A percentile compares a stretch with the other conserved stretches of the same genome.
These are phyloP conservation scores for Caenorhabditis angaria DNA, from an alignment of 2,888 invertebrate species.

Conservation along the genomic window DNA sequence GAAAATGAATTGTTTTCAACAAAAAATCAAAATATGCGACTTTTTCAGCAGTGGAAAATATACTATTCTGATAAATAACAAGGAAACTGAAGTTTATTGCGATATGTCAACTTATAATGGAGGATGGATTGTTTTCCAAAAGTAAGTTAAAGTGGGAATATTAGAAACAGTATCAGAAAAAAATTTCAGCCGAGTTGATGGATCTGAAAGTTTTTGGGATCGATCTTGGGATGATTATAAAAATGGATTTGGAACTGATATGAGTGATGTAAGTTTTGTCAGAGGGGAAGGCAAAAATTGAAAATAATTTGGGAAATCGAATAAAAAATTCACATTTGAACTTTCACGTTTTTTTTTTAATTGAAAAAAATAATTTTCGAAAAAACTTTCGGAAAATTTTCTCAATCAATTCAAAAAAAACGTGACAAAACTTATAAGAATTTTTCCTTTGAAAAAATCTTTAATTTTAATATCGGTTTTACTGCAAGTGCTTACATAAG, in stretches of 20 bases:
- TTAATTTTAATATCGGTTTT: no score
- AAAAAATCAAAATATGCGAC: slow-evolving; percentile 9
- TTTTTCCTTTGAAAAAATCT: no score
- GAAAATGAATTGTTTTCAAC: not conserved
- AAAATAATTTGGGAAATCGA: no score
- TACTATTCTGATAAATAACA: slow-evolving; percentile 31
- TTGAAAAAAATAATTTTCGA: no score
- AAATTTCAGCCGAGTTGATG: slow-evolving; percentile 51
- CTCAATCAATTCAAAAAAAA: no score
- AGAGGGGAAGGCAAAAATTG: slow-evolving; percentile 9
- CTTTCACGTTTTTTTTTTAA: slow-evolving; percentile 2
- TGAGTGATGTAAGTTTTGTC: slow-evolving; percentile 12
- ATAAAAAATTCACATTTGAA: not conserved
- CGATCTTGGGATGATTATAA: slow-evolving; percentile 60
- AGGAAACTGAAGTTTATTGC: slow-evolving; percentile 41
- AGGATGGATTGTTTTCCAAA: slow-evolving; percentile 47
- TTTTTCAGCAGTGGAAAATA: slow-evolving; percentile 41
- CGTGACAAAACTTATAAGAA: no score
- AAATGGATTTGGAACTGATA: slow-evolving; percentile 55
- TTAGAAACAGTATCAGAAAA: no score
- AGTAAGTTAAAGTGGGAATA: no score
- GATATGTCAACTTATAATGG: slow-evolving; percentile 45
- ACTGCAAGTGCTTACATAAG: no score
- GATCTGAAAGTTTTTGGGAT: slow-evolving; percentile 55
- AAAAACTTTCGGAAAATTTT: no score